Conservation (phyloP, 2,113 vertebrate genomes). For the Actinemys pallida region DNA sequence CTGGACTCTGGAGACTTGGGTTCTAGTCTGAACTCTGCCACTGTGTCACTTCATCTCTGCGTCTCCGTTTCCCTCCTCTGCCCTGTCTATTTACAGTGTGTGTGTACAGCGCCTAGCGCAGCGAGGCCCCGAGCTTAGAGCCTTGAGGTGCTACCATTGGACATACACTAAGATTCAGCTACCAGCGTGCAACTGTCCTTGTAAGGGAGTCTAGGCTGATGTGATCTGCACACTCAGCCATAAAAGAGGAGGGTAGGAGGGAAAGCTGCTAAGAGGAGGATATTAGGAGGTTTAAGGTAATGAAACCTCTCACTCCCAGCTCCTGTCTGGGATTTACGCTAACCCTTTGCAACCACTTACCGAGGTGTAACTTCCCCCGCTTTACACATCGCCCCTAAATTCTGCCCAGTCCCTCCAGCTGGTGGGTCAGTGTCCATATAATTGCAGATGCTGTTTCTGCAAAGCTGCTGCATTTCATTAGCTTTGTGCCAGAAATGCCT, state of each 20-base stretch:
- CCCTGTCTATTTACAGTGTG: too few relatives aligned
- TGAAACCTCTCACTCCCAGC: neutral
- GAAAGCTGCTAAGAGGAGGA: neutral
- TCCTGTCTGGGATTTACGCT: neutral
- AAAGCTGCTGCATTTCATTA: neutral
- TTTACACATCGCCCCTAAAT: neutral
- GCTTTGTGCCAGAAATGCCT: neutral
- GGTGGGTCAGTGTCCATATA: neutral
- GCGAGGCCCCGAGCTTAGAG: too few relatives aligned
- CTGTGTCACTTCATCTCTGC: too few relatives aligned
- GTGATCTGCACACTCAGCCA: neutral
- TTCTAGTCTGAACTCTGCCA: too few relatives aligned
- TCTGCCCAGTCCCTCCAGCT: rapidly evolving
- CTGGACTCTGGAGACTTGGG: too few relatives aligned
- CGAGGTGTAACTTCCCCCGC: neutral
- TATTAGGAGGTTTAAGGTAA: neutral
- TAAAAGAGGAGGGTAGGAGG: neutral
- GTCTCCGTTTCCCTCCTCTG: too few relatives aligned
- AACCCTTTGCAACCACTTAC: neutral
- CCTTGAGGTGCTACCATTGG: too few relatives aligned
- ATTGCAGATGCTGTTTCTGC: neutral
- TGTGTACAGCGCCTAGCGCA: too few relatives aligned
- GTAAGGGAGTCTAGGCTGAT: neutral
- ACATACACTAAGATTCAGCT: too few relatives aligned
- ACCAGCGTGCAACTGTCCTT: too few relatives aligned